phyloP scores from a whole-genome alignment of 1,140 invertebrate species.

The Diuraphis noxia region DNA sequence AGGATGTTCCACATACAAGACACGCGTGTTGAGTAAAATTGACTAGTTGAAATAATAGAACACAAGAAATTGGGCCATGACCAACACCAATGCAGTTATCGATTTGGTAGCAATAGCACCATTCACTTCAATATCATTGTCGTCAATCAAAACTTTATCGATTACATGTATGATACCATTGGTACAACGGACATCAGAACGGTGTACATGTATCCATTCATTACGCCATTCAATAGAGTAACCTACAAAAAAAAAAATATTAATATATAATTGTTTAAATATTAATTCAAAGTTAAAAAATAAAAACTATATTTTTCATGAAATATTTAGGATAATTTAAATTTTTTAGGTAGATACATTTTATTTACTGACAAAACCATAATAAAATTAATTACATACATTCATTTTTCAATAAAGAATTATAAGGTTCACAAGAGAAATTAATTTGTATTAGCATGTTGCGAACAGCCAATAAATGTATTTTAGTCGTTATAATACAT shows the following conservation, averaged over 20 bases:
- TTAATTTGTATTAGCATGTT: no score
- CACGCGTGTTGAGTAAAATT: constrained; percentile 28
- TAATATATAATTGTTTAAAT: background rate
- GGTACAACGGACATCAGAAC: constrained; percentile 87
- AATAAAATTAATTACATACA: no score
- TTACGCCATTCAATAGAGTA: constrained; percentile 83
- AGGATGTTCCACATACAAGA: constrained; percentile 19
- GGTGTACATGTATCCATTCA: constrained; percentile 78
- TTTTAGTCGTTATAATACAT: no score
- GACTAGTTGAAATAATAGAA: constrained; percentile 46
- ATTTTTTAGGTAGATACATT: background rate
- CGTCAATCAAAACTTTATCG: constrained; percentile 78
- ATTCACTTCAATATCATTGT: constrained; percentile 79
- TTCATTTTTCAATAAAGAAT: no score
- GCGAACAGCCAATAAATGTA: no score
- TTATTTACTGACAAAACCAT: background rate
- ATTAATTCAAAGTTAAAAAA: background rate
- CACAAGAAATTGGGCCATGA: constrained; percentile 1
- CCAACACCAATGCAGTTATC: background rate
- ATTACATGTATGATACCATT: constrained; percentile 94
- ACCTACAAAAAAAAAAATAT: constrained; percentile 66
- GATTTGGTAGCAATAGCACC: constrained; percentile 55
- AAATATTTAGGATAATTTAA: background rate
- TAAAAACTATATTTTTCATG: background rate
- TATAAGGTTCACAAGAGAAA: no score